Evolutionary conservation across 1,140 invertebrate genomes (phyloP), one percentile per base, ranked within the genome.

Genomic region (Penaeus chinensis): DNA sequence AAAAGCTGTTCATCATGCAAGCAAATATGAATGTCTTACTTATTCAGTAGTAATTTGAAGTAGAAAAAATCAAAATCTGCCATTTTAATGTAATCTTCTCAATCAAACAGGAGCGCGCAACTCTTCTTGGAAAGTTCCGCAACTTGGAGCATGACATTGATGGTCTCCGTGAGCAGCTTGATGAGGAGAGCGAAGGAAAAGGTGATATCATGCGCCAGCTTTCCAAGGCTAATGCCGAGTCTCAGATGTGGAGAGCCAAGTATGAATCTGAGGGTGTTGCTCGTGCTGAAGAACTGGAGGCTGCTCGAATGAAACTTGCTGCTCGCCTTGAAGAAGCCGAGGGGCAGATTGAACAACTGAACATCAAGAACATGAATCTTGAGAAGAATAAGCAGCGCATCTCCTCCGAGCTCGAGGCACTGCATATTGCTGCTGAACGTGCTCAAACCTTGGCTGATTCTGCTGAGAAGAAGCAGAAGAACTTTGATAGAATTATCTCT

Each of bases 351-450:
- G 84, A 86, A 81, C 74, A 86, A 54, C 96, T 99, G 91, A 98
- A 99, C 94, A 96, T 97, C 93, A 92, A 92, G 87, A 89, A 89
- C 42, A 37, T 86, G 54, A 88, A 85, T 76, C 89, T 94, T 54
- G 94, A 94, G 90, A 94, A 94, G 90, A 91, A 91, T 78, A 93
- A 94, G 89, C 90, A 92, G 89, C 91, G 93, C 85, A 91, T 94
- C 42, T 91, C 92, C 74, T 92, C 92, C 42, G 94, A 94, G 89
- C 90, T 94, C 32, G 94, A 94, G 90, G 95, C 95, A 90, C 92
- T 94, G 65, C 92, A 94, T 86, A 92, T 95, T 80, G 94, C 95
- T 90, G 94, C 94, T 84, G 95, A 95, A 90, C 92, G 94, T 80
- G 93, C 94, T 11, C 93, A 94, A 87, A 91, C 93, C 60, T 91